A percentile compares a stretch with the other conserved stretches of the same genome.
Conservation (phyloP, 37 sponge, comb jelly and placozoan genomes). For the Dysidea cf. avara region DNA sequence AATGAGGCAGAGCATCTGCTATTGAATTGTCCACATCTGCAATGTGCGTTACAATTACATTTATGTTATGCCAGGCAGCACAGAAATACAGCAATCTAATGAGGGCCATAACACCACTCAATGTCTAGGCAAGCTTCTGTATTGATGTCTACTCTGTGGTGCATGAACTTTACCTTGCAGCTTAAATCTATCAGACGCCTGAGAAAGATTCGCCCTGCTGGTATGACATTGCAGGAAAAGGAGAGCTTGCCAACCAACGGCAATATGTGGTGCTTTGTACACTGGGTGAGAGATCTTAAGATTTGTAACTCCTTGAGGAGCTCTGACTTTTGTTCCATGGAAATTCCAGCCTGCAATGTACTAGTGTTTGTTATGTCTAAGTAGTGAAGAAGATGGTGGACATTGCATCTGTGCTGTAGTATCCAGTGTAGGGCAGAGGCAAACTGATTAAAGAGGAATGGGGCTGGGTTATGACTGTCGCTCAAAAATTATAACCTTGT, state of each 20-base stretch:
- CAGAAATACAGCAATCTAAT: conserved; percentile 7
- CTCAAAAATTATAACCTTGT: too few species aligned
- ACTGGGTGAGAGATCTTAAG: too few species aligned
- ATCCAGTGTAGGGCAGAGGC: neutral
- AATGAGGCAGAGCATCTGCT: conserved; percentile 34
- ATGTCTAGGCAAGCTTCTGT: too few species aligned
- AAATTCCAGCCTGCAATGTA: too few species aligned
- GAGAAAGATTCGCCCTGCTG: conserved; percentile 21
- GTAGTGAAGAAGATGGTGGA: neutral
- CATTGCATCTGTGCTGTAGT: neutral
- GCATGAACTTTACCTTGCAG: too few species aligned
- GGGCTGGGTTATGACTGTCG: neutral
- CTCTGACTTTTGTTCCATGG: too few species aligned
- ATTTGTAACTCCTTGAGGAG: too few species aligned
- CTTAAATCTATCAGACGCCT: conserved; percentile 25
- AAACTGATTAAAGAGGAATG: neutral
- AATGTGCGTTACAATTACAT: conserved; percentile 9
- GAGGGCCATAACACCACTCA: conserved; percentile 39
- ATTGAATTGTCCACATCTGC: conserved; percentile 10
- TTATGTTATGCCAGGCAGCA: neutral
- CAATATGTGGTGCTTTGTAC: conserved; percentile 13
- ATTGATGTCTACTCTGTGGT: too few species aligned
- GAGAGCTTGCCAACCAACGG: conserved; percentile 14
- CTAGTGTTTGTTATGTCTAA: too few species aligned
- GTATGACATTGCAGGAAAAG: conserved; percentile 21